phyloP scores from a whole-genome alignment of 2,888 invertebrate species.

The Pilophorus perplexus region DNA sequence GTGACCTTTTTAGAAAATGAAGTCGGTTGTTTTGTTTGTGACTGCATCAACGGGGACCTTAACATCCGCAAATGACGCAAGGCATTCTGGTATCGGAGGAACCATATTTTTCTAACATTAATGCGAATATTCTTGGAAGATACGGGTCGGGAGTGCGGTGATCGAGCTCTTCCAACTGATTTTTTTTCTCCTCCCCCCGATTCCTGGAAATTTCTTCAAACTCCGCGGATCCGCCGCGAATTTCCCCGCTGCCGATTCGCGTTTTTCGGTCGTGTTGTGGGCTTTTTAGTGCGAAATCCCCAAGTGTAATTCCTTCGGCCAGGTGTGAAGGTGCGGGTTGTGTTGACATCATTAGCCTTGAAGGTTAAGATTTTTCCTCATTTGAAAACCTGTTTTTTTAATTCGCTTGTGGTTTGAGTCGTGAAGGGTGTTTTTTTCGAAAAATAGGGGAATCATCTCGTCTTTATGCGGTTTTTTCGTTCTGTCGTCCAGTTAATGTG shows the following conservation, averaged over 20 bases:
- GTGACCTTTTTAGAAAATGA: constrained; percentile 1
- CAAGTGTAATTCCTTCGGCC: constrained; percentile 8
- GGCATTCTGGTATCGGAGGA: constrained; percentile 48
- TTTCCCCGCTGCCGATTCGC: not conserved
- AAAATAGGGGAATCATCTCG: not conserved
- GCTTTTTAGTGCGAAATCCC: constrained; percentile 22
- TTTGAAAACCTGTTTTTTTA: not conserved
- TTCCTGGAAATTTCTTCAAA: not conserved
- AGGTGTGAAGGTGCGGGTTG: constrained; percentile 22
- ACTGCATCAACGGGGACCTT: constrained; percentile 47
- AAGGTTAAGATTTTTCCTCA: constrained; percentile 21
- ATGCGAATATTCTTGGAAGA: constrained; percentile 45
- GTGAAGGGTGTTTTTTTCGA: not conserved
- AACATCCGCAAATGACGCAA: constrained; percentile 49
- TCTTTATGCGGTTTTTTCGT: constrained; percentile 21
- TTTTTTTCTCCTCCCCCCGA: not conserved
- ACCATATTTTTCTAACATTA: constrained; percentile 48
- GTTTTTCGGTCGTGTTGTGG: not conserved
- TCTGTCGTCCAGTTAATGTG: constrained; percentile 29
- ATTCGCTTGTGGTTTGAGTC: too few relatives aligned
- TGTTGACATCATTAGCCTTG: constrained; percentile 37
- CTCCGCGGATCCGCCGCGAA: not conserved
- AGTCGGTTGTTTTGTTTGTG: constrained; percentile 47
- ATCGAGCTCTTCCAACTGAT: not conserved
- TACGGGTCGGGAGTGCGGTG: constrained; percentile 17